Evolutionary conservation across 64 coral and sea anemone species (phyloP), one percentile per base, ranked within the genome.

Genomic region (Pocillopora verrucosa): DNA sequence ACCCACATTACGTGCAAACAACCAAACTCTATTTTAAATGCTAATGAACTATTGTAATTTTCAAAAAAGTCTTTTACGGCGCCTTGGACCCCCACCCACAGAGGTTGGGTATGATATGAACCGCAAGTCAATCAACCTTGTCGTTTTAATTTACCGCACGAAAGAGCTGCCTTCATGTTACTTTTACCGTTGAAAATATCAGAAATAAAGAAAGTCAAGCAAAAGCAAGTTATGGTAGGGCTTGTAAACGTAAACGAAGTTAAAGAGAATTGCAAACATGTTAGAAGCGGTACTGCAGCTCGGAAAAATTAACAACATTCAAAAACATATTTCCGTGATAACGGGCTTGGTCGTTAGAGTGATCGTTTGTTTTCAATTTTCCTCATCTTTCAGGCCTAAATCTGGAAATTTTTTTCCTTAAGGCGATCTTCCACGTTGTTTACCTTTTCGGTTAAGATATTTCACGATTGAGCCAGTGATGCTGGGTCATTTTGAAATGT

Each of bases 101-200:
- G 70, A 51, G 82, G 38, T 37, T 72, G 11, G 36, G 13, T 17
- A 24, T 60, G 62, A 81, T 62, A 62, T 60, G 17, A 67, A 12
- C 20, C 10, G 19, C 82, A 36, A 65, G 62, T 63, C 70, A 85
- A 72, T 85, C 82, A 72, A 57, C 36, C 82, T 85, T 85, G 57
- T 72, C 82, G 63, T 11, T 13, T 85, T 85, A 36, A 85, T 85
- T 85, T 85, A 45, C 68, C 38, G 82, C 82, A 85, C 82, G 82
- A 72, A 85, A 85, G 65, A 0, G 11, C 80, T 84, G 65, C 61
- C 67, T 51, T 51, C 14, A 26, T 19, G 38, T 83, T 11, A 12
- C 62, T 37, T 4, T 51, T 4, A 51, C 34, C 5, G 61, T 67
- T 17, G 34, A 22, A 68, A 45, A 51, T 83, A 41, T 64, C 16